phyloP scores from a whole-genome alignment of 2,888 invertebrate genomes.

The Allolobophora icterica region DNA sequence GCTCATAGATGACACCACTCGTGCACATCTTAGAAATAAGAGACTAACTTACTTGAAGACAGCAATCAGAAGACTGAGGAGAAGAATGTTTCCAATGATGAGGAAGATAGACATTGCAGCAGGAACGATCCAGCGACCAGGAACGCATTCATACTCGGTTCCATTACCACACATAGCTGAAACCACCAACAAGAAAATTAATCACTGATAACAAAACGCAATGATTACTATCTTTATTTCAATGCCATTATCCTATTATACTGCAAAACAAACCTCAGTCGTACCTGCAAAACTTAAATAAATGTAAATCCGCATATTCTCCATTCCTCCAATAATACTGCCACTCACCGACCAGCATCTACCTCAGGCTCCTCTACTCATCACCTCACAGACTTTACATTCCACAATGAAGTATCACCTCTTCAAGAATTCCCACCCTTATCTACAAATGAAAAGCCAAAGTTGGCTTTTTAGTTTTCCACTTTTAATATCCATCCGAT shows the following conservation, averaged over 20 bases:
- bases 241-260: background rate
- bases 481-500: too few relatives aligned
- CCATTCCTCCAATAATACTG: too few relatives aligned
- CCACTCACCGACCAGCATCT: too few relatives aligned
- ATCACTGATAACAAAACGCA: background rate
- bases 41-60: conserved; percentile 81
- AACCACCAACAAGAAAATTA: conserved; percentile 24
- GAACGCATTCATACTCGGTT: conserved; percentile 50
- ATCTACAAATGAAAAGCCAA: too few relatives aligned
- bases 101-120: conserved; percentile 94
- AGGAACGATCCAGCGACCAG: conserved; percentile 83
- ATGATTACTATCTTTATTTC: background rate
- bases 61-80: conserved; percentile 96
- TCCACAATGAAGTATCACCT: too few relatives aligned
- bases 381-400: too few relatives aligned
- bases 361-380: too few relatives aligned
- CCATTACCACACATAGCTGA: conserved; percentile 73
- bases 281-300: background rate
- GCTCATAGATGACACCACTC: too few relatives aligned
- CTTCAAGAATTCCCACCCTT: too few relatives aligned
- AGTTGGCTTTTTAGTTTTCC: too few relatives aligned
- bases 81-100: conserved; percentile 92
- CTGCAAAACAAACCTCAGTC: background rate
- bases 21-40: background rate
- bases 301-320: background rate